A percentile compares a stretch with the other conserved stretches of the same genome.
phyloP scores from a whole-genome alignment of 2,888 invertebrate genomes.

The Drosophila prolongata region DNA sequence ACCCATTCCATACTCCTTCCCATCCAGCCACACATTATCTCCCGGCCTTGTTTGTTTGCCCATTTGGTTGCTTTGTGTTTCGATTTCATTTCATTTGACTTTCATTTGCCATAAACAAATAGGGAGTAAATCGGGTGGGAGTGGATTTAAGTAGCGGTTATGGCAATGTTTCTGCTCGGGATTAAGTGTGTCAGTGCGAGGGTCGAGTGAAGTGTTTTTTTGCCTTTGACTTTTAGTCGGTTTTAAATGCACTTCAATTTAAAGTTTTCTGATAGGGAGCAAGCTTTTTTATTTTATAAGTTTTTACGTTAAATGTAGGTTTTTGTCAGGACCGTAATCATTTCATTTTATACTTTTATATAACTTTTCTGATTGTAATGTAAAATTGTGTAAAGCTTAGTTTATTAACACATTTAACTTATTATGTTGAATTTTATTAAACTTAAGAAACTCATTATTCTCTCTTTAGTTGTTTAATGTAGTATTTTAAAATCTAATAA shows the following conservation, averaged over 20 bases:
- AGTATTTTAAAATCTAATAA: too few species aligned
- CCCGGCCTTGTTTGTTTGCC: conserved; percentile 42
- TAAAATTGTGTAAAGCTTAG: too few species aligned
- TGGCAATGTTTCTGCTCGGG: conserved; percentile 22
- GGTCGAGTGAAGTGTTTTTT: not conserved
- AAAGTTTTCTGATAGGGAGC: too few species aligned
- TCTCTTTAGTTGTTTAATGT: too few species aligned
- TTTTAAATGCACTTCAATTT: not conserved
- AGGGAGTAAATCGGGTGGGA: conserved; percentile 42
- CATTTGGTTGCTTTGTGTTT: conserved; percentile 60
- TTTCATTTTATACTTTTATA: too few species aligned
- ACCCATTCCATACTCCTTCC: not conserved
- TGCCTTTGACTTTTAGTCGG: not conserved
- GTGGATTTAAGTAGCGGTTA: conserved; percentile 32
- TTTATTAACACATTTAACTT: too few species aligned
- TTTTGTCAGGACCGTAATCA: too few species aligned
- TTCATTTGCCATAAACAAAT: conserved; percentile 64
- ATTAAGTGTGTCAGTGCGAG: conserved; percentile 19
- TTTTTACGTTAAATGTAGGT: too few species aligned
- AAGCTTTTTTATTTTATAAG: too few species aligned
- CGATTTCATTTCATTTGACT: conserved; percentile 72
- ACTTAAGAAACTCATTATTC: too few species aligned
- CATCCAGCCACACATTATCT: conserved; percentile 40
- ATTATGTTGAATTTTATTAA: too few species aligned
- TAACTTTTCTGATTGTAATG: too few species aligned